Evolutionary conservation across 64 coral and sea anemone species (phyloP).

Genomic region (Pachyseris speciosa): DNA sequence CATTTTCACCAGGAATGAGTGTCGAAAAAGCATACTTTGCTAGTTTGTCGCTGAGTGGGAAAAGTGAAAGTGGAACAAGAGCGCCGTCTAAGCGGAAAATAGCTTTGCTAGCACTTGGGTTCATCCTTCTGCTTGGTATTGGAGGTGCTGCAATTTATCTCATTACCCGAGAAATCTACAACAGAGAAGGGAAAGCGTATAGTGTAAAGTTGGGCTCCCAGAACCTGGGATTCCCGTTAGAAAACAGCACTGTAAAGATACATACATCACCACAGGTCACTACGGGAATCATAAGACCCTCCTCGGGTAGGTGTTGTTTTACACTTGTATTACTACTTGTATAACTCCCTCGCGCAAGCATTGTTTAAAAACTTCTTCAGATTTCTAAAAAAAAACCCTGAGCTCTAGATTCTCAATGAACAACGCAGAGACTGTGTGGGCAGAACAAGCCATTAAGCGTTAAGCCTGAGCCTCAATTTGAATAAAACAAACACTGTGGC

Average conservation of each 20-base stretch:
- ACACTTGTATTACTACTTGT: background rate
- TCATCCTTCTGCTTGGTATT: slow-evolving; percentile 24
- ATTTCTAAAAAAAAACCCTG: too few species aligned
- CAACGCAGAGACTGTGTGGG: too few species aligned
- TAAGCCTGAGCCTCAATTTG: too few species aligned
- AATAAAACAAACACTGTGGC: too few species aligned
- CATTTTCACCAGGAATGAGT: background rate
- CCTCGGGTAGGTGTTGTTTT: background rate
- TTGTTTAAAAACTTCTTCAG: too few species aligned
- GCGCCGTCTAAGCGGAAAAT: background rate
- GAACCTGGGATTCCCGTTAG: background rate
- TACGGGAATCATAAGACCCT: background rate
- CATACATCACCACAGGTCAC: background rate
- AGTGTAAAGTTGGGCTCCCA: background rate
- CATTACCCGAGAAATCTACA: background rate
- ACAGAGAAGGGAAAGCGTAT: background rate
- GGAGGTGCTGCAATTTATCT: background rate
- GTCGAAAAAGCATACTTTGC: background rate
- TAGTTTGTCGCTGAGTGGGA: background rate
- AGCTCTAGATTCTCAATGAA: too few species aligned
- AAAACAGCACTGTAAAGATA: background rate
- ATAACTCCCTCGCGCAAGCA: too few species aligned
- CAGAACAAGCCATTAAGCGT: too few species aligned
- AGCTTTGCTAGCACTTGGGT: background rate
- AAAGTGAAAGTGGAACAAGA: background rate